Evolutionary conservation across 2,888 invertebrate species (phyloP), one percentile per base, ranked within the genome.

Genomic region (Ophion costatus): DNA sequence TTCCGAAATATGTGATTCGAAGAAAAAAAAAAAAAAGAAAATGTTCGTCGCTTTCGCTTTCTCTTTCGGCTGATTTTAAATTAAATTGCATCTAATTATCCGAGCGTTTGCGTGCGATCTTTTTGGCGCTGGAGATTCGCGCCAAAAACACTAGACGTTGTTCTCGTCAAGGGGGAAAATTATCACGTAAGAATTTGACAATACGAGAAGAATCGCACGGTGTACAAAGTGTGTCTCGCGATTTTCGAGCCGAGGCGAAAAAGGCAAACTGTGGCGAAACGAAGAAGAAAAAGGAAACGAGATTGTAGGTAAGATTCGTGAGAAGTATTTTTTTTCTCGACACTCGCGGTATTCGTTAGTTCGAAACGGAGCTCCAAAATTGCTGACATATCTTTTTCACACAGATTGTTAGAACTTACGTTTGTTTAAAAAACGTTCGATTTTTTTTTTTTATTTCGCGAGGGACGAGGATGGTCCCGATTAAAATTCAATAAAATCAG

Each of bases 131-230:
- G 38, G 9, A 51, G 17, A 5, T 17, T 51, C 51, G 17, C 51
- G 17, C 51, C 51, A 14, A 51, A 51, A 51, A 14, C 45, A 45
- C 14, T 9, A 61, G 22, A 61, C 22, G 61, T 45, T 45, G 10
- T 45, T 45, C 45, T 45, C 45, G 59, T 59, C 59, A n/a, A 59
- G 17, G 45, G 45, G 51, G 6, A 57, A 57, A 38, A 66, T 66
- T 45, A 61, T 24, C 61, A 51, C 17, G 17, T 51, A 51, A 61
- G 22, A 61, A 61, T 61, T 61, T 24, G 61, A 61, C 24, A 61
- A 24, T 24, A 24, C 61, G 61, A 61, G 22, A 24, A 61, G 3
- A 61, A 61, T 24, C 24, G 14, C 51, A 51, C 17, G 51, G 9
- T 38, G 7, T 9, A 9, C 51, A 51, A 51, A 51, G 17, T 17